These are phyloP conservation scores for Exocentrus adspersus DNA, from an alignment of 2,888 invertebrate species.

Conservation along the genomic window DNA sequence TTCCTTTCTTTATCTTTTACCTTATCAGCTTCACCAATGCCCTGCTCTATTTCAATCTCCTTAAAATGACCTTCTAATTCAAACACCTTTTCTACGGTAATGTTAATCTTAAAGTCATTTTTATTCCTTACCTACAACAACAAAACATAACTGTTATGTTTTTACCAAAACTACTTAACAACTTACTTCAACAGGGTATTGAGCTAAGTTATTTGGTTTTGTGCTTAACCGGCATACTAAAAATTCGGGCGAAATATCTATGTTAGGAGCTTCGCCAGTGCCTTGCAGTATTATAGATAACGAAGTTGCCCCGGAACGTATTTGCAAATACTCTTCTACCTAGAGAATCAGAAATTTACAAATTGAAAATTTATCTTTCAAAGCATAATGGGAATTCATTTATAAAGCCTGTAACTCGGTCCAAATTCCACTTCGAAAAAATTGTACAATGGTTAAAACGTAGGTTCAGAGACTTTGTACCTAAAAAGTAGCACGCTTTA, in stretches of 20 bases:
- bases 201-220: constrained; percentile 33
- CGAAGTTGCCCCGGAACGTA: constrained; percentile 40
- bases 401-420: too few species aligned
- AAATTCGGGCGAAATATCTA: constrained; percentile 41
- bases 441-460: too few species aligned
- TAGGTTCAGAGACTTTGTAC: too few species aligned
- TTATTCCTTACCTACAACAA: constrained; percentile 39
- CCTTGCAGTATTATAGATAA: constrained; percentile 44
- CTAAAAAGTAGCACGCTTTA: too few species aligned
- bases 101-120: constrained; percentile 28
- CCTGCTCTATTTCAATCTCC: constrained; percentile 6
- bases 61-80: constrained; percentile 40
- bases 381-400: too few species aligned
- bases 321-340: constrained; percentile 46
- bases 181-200: constrained; percentile 38
- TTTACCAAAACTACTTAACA: not conserved
- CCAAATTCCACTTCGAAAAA: too few species aligned
- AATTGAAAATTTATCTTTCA: too few species aligned
- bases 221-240: constrained; percentile 41
- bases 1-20: constrained; percentile 2
- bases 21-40: constrained; percentile 13
- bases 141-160: not conserved
- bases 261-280: constrained; percentile 30
- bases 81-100: constrained; percentile 43
- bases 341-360: too few species aligned